Base-by-base conservation (phyloP, 2,113 vertebrate genomes). In the Pseudopodoces humilis region DNA sequence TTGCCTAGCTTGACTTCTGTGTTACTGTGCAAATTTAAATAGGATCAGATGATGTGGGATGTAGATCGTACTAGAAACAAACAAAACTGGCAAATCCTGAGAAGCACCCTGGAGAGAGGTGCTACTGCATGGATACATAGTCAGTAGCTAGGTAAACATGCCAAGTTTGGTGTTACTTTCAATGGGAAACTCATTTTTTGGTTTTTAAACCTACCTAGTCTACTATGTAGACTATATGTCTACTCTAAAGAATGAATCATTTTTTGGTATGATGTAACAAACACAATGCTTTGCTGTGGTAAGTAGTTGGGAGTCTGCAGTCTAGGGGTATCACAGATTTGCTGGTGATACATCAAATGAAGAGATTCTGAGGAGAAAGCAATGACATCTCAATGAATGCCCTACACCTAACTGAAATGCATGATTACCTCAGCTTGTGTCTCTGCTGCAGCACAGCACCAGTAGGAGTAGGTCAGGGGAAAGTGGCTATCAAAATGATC, bases 401-500 rank as follows among this genome's bases (percentile, higher is more conserved):
- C 79, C 37, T 52, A 59, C 43, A 74, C 46, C 46, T 80, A 22
- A 20, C 83, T 90, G 60, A 91, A 95, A 82, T 79, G 22, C 14
- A 8, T 33, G 4, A 69, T 91, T 83, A 43, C 25, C 31, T 76
- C 28, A 23, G 30, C 43, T 37, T 88, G 9, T 88, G 58, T 79
- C 41, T 74, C 15, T 79, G 93, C 58, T 92, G 56, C 83, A 90
- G 75, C 78, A 53, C 59, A 88, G 77, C 83, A 79, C 56, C 75
- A 72, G 68, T 9, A 71, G 30, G 55, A 80, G 33, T 80, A 67
- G 53, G 14, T 58, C 90, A 83, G 69, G 90, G 27, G 76, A 96
- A 92, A 95, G 27, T 69, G 19, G 11, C 85, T 75, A 43, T 95
- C 88, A 89, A 76, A 97, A 76, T 90, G 53, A 70, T 83, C 69